A percentile compares a stretch with the other conserved stretches of the same genome.
These are phyloP conservation scores for Neoniphon sammara DNA, from an alignment of 2,797 vertebrate species.

Conservation along the genomic window DNA sequence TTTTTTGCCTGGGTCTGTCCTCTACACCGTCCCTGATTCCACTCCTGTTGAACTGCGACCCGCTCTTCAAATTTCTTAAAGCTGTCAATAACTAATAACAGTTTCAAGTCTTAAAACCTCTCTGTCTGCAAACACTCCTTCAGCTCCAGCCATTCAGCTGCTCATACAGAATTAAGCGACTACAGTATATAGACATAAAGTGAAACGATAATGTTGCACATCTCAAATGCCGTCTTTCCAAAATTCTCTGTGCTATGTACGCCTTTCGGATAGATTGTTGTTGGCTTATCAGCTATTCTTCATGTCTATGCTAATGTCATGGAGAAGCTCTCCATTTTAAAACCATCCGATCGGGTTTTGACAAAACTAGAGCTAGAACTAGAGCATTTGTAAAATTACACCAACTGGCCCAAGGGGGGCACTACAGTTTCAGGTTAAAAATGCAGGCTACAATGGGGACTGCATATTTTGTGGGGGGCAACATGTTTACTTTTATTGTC, in stretches of 20 bases:
- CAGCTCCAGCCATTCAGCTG: not conserved
- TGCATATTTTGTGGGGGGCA: not conserved
- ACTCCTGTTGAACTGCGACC: conserved; percentile 14
- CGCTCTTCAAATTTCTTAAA: not conserved
- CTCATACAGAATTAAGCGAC: not conserved
- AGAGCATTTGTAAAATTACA: conserved; percentile 4
- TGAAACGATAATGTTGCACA: not conserved
- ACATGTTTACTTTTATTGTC: not conserved
- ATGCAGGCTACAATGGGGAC: not conserved
- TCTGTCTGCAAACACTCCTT: conserved; percentile 4
- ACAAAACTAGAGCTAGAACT: not conserved
- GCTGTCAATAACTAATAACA: conserved; percentile 6
- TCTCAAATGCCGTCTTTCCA: not conserved
- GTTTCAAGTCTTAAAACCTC: not conserved
- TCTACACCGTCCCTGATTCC: not conserved
- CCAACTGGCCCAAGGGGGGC: not conserved
- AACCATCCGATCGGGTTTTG: no score
- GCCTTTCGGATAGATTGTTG: not conserved
- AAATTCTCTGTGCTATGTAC: not conserved
- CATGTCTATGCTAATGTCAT: not conserved
- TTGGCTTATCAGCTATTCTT: not conserved
- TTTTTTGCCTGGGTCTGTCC: conserved; percentile 51
- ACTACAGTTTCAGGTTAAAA: not conserved
- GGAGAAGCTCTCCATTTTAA: not conserved
- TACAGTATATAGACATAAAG: not conserved